phyloP scores from a whole-genome alignment of 2,888 invertebrate species.

The Elgonia sp. region DNA sequence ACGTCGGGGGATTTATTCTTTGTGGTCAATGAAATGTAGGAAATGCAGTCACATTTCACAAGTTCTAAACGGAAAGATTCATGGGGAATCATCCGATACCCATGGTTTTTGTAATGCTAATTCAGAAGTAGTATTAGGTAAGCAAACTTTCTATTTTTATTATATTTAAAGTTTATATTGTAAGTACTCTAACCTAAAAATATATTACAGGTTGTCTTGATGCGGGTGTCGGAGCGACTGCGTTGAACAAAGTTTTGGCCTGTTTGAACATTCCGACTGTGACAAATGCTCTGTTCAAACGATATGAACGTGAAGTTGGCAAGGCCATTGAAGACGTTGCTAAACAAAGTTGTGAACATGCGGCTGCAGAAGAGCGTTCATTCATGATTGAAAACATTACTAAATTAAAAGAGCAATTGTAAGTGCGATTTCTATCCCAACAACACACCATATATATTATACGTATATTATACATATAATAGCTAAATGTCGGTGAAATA shows the following conservation, averaged over 20 bases:
- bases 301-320: slow-evolving; percentile 74
- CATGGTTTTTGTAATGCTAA: slow-evolving; percentile 38
- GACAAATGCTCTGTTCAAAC: slow-evolving; percentile 63
- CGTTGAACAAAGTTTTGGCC: slow-evolving; percentile 75
- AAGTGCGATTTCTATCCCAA: slow-evolving; percentile 52
- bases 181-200: slow-evolving; percentile 22
- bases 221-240: slow-evolving; percentile 70
- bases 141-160: slow-evolving; percentile 19
- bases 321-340: slow-evolving; percentile 72
- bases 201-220: slow-evolving; percentile 46
- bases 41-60: slow-evolving; percentile 28
- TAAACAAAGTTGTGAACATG: slow-evolving; percentile 72
- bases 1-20: slow-evolving; percentile 42
- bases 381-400: slow-evolving; percentile 72
- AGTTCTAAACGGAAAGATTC: slow-evolving; percentile 29
- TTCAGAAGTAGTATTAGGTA: slow-evolving; percentile 61
- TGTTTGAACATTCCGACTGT: slow-evolving; percentile 72
- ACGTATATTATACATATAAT: too few relatives aligned
- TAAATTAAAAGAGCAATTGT: slow-evolving; percentile 71
- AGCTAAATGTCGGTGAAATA: too few relatives aligned
- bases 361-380: slow-evolving; percentile 68
- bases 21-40: slow-evolving; percentile 34
- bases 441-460: too few relatives aligned
- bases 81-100: background rate
- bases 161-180: slow-evolving; percentile 7